Evolutionary conservation across 1,140 invertebrate genomes (phyloP), one percentile per base, ranked within the genome.

Genomic region (Hirudo medicinalis): DNA sequence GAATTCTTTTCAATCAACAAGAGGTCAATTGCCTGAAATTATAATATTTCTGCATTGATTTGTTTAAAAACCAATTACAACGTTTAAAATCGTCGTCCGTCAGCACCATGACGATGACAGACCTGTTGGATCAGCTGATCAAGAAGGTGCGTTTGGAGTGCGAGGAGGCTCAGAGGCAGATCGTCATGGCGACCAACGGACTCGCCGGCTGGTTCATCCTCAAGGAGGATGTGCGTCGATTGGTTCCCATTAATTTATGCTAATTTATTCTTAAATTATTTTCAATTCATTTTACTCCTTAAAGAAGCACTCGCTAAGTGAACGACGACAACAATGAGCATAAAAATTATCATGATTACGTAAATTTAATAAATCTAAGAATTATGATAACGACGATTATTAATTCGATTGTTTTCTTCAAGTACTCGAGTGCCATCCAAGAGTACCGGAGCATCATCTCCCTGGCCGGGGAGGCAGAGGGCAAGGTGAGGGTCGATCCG

Each of bases 101-200:
- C 25, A 72, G 71, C 57, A 85, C 86, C 13, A 81, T 87, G 77
- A 88, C 86, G 0, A 88, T 90, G 83, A 85, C 89, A 73, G 85
- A 90, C 71, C 78, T 91, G 2, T 75, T 90, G 55, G 82, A 84
- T 11, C 85, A 86, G 66, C 79, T 91, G 22, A 87, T 88, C 57
- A 84, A 86, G 67, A 88, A 86, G 76, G 86, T 87, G 19, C 84
- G 84, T 71, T 72, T 79, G 17, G 87, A 90, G 75, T 85, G 86
- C 77, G 87, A 89, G 78, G 86, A 88, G 69, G 81, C 84, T 72
- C 83, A 90, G 71, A 81, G 89, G 67, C 77, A 84, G 6, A 78
- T 87, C 73, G 85, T 89, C 13, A 83, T 86, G 17, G 82, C 86
- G 29, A 78, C 88, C 40, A 90, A 90, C 81, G 88, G 86, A 22